phyloP scores from a whole-genome alignment of 2,888 invertebrate genomes.

The Seira musarum region DNA sequence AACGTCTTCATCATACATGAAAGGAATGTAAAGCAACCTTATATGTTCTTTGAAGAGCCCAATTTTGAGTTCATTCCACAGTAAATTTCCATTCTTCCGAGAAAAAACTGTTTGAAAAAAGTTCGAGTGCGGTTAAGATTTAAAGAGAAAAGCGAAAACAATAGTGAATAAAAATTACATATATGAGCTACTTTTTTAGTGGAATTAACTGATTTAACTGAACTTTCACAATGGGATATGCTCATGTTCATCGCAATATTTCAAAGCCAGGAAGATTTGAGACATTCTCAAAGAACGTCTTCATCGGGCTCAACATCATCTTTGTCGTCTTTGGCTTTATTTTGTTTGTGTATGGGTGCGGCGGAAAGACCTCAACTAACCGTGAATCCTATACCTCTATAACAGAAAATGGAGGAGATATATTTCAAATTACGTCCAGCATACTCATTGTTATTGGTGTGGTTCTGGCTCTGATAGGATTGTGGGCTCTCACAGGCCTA shows the following conservation, averaged over 20 bases:
- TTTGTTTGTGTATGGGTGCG: conserved; percentile 36
- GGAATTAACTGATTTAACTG: too few relatives aligned
- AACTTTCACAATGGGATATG: conserved; percentile 43
- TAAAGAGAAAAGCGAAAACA: too few relatives aligned
- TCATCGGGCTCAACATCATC: conserved; percentile 31
- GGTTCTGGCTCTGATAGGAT: conserved; percentile 6
- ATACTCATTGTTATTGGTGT: conserved; percentile 32
- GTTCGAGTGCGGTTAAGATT: too few relatives aligned
- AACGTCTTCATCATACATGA: conserved; percentile 13
- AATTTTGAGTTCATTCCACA: too few relatives aligned
- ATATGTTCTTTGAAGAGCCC: too few relatives aligned
- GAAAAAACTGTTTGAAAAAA: too few relatives aligned
- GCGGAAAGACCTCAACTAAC: conserved; percentile 31
- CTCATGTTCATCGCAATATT: conserved; percentile 6
- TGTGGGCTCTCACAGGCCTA: conserved; percentile 32
- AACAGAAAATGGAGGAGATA: conserved; percentile 28
- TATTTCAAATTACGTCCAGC: conserved; percentile 26
- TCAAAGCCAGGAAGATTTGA: conserved; percentile 27
- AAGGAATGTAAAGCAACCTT: too few relatives aligned
- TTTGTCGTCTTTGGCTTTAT: conserved; percentile 48
- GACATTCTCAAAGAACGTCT: conserved; percentile 35
- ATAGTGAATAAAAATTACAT: too few relatives aligned
- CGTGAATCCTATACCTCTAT: not conserved
- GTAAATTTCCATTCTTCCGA: too few relatives aligned
- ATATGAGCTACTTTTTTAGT: too few relatives aligned